Conservation (phyloP, 2,888 invertebrate species). For the Agonum fuliginosum region DNA sequence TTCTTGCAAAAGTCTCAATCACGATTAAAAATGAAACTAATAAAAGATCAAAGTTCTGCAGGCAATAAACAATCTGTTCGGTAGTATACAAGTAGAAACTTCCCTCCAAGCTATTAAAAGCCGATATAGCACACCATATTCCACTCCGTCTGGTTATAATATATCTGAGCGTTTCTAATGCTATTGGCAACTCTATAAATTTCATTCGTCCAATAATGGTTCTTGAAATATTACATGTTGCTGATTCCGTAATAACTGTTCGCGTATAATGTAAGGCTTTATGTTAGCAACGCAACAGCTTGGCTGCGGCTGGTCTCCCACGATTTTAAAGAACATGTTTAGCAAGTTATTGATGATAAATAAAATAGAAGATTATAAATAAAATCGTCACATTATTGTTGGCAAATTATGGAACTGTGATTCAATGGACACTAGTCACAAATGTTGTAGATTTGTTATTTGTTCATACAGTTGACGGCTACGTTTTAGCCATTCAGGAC, state of each 20-base stretch:
- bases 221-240: conserved; percentile 34
- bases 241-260: conserved; percentile 50
- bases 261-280: conserved; percentile 33
- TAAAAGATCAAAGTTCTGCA: conserved; percentile 3
- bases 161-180: conserved; percentile 41
- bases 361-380: conserved; percentile 29
- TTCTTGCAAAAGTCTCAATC: too few species aligned
- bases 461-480: too few species aligned
- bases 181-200: conserved; percentile 52
- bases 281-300: conserved; percentile 36
- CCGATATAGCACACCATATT: conserved; percentile 17
- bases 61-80: not conserved
- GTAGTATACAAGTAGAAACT: conserved; percentile 27
- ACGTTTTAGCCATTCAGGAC: too few species aligned
- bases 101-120: conserved; percentile 16
- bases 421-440: too few species aligned
- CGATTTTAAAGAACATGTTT: conserved; percentile 33
- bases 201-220: conserved; percentile 37
- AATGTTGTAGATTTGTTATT: too few species aligned
- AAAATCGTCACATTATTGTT: not conserved
- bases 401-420: too few species aligned
- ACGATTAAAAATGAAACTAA: too few species aligned
- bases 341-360: conserved; percentile 27
- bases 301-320: conserved; percentile 37
- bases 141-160: conserved; percentile 29